Evolutionary conservation across 2,888 invertebrate genomes (phyloP), one percentile per base, ranked within the genome.

Genomic region (Amiota mariae): DNA sequence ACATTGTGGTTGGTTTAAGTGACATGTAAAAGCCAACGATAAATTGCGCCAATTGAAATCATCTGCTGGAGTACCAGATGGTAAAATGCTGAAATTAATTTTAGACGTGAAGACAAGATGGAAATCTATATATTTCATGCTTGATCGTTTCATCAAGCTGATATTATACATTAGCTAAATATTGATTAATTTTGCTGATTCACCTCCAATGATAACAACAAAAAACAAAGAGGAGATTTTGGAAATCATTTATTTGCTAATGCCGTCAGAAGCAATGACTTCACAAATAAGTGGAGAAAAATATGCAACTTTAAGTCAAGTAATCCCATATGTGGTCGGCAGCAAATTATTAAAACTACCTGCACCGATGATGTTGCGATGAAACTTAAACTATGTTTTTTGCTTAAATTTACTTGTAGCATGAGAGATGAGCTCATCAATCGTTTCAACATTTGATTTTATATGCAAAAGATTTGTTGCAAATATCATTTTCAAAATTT

Each of bases 51-150:
- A 72, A 18, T 47, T 74, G 61, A 74, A 74, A 67, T n/a, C 57
- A 18, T 54, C 51, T 36, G 72, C 61, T 70, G 71, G 68, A 24
- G 46, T 75, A 56, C 63, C 73, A 11, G 76, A 76, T 48, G 76
- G 75, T 18, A 76, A 75, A 66, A 47, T 75, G 59, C 20, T 73
- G 20, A 75, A 74, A 71, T 61, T 68, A 15, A 61, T 76, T 71
- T 61, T 73, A 48, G 74, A 75, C 36, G 71, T 72, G 12, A n/a
- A n/a, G 46, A 75, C 71, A 10, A 74, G 66, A 11, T 70, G 74
- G 72, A 76, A 76, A 49, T 72, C 76, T 48, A 73, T 54, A 11
- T 73, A 61, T 71, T 71, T 71, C 51, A 72, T 73, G 72, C 57
- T 73, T 47, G 73, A 75, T 12, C 73, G 71, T 36, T 73, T 75